Evolutionary conservation across 2,888 invertebrate species (phyloP).

Genomic region (Koerneria pararmatus): DNA sequence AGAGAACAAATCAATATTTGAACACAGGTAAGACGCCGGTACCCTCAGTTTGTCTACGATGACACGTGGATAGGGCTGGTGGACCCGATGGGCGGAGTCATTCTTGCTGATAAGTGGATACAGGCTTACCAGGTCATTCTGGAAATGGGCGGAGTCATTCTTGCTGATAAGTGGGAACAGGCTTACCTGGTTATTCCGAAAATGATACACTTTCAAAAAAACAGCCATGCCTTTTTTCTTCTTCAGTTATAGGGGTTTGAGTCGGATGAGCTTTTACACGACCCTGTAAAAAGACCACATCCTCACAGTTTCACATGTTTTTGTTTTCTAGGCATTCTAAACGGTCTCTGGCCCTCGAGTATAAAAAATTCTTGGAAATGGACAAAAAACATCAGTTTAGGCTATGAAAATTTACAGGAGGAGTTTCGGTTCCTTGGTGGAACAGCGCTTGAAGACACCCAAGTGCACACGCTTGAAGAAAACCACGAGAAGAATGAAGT

Average conservation of each 20-base stretch:
- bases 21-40: conserved; percentile 14
- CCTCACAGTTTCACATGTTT: no score
- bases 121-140: conserved; percentile 4
- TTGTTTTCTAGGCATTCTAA: no score
- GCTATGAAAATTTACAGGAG: conserved; percentile 13
- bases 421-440: conserved; percentile 18
- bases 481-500: not conserved
- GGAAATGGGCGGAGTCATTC: not conserved
- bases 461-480: conserved; percentile 11
- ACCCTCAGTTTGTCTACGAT: conserved; percentile 16
- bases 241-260: no score
- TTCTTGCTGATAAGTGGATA: conserved; percentile 19
- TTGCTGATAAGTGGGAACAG: not conserved
- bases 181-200: no score
- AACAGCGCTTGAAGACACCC: conserved; percentile 1
- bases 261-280: no score
- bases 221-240: no score
- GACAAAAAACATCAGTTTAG: no score
- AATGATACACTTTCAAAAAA: no score
- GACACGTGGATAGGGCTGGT: conserved; percentile 11
- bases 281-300: no score
- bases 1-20: no score
- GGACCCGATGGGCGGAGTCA: conserved; percentile 19
- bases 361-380: no score
- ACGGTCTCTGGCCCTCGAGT: no score